Conservation (phyloP, 37 sponge, comb jelly and placozoan species). For the Tethya wilhelma region DNA sequence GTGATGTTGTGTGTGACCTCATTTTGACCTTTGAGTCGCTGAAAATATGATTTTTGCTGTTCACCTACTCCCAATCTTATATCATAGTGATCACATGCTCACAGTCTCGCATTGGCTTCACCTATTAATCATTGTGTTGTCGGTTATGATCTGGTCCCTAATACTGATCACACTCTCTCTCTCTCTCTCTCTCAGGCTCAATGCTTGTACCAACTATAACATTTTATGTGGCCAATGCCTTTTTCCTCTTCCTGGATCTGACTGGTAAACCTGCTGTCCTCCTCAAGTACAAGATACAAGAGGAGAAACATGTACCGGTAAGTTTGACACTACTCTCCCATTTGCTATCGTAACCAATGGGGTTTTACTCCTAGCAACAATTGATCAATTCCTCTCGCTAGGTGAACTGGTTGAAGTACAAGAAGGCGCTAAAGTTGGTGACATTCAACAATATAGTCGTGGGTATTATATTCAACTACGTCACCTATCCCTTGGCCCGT, state of each 20-base stretch:
- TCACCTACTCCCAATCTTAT: not conserved
- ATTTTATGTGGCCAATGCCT: constrained; percentile 25
- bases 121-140: too few relatives aligned
- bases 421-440: constrained; percentile 52
- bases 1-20: not conserved
- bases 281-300: constrained; percentile 90
- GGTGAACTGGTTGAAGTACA: constrained; percentile 70
- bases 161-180: not conserved
- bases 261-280: constrained; percentile 77
- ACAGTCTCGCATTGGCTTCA: too few relatives aligned
- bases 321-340: too few relatives aligned
- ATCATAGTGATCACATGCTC: too few relatives aligned
- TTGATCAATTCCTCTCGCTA: not conserved
- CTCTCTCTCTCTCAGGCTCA: not conserved
- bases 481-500: constrained; percentile 24
- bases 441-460: constrained; percentile 63
- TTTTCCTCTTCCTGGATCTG: constrained; percentile 74
- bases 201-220: not conserved
- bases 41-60: not conserved
- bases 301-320: constrained; percentile 66
- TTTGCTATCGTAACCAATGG: not conserved
- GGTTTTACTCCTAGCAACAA: not conserved
- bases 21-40: not conserved
- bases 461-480: constrained; percentile 39
- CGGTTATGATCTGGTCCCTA: not conserved